Percentiles rank a stretch among this genome's conserved stretches.
Conservation (phyloP, 2,113 vertebrate species). For the Ondatra zibethicus region DNA sequence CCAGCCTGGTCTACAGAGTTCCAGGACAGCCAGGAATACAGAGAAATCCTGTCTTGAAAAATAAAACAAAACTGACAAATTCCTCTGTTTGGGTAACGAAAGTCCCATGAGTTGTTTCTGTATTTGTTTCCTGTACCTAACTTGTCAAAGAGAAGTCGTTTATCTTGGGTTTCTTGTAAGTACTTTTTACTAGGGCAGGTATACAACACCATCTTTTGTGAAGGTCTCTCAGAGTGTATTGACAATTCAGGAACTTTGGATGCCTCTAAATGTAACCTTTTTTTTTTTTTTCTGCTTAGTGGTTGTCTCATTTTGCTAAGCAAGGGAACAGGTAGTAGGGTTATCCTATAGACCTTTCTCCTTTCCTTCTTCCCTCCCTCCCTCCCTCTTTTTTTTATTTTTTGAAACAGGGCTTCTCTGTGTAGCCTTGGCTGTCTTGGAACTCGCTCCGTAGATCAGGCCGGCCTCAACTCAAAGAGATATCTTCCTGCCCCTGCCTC, state of each 20-base stretch:
- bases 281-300: conserved; percentile 15
- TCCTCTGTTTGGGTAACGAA: conserved; percentile 20
- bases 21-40: too few species aligned
- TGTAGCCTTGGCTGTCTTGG: background rate
- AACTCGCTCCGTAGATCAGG: background rate
- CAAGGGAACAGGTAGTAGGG: background rate
- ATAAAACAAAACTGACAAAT: background rate
- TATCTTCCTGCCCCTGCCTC: background rate
- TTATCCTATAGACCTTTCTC: background rate
- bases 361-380: background rate
- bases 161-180: conserved; percentile 37
- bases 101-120: background rate
- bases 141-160: conserved; percentile 30
- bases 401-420: background rate
- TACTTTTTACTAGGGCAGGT: conserved; percentile 70
- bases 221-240: conserved; percentile 60
- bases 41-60: too few species aligned
- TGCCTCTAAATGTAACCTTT: conserved; percentile 46
- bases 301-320: conserved; percentile 38
- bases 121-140: conserved; percentile 30
- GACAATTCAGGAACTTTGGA: conserved; percentile 66
- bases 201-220: conserved; percentile 23
- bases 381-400: background rate
- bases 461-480: background rate
- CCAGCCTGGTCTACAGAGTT: too few species aligned